Evolutionary conservation across 2,888 invertebrate genomes (phyloP).

Genomic region (Saturnia japonica): DNA sequence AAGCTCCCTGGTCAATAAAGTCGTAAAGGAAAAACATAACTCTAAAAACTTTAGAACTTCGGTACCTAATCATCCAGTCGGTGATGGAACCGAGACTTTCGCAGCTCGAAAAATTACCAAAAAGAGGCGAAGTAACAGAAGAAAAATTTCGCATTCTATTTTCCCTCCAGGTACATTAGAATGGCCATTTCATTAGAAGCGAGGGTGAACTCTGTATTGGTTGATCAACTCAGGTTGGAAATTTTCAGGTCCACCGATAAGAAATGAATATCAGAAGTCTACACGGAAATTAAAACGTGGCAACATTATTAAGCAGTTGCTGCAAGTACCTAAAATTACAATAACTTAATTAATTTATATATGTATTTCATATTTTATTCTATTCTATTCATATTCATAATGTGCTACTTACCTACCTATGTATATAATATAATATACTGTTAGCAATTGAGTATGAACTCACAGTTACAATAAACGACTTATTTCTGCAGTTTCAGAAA

Average conservation of each 20-base stretch:
- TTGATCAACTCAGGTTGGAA: neutral
- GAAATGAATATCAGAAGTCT: neutral
- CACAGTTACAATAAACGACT: neutral
- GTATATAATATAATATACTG: too few species aligned
- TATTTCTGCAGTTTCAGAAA: neutral
- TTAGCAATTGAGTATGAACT: neutral
- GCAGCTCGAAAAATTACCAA: constrained; percentile 32
- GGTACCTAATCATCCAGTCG: neutral
- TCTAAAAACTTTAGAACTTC: neutral
- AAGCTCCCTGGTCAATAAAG: constrained; percentile 23
- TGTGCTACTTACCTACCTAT: too few species aligned
- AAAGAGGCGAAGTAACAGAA: constrained; percentile 41
- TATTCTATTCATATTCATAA: too few species aligned
- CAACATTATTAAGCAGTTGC: neutral
- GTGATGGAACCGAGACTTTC: neutral
- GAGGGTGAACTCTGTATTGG: neutral
- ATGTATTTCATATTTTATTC: neutral
- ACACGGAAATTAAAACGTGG: neutral
- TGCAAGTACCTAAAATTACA: neutral
- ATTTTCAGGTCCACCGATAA: neutral
- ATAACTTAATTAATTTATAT: neutral
- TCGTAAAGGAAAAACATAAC: constrained; percentile 21
- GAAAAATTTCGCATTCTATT: constrained; percentile 26
- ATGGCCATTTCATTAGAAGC: constrained; percentile 19
- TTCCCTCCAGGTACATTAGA: constrained; percentile 33